Evolutionary conservation across 1,140 invertebrate species (phyloP), one percentile per base, ranked within the genome.

Genomic region (Aphis gossypii): DNA sequence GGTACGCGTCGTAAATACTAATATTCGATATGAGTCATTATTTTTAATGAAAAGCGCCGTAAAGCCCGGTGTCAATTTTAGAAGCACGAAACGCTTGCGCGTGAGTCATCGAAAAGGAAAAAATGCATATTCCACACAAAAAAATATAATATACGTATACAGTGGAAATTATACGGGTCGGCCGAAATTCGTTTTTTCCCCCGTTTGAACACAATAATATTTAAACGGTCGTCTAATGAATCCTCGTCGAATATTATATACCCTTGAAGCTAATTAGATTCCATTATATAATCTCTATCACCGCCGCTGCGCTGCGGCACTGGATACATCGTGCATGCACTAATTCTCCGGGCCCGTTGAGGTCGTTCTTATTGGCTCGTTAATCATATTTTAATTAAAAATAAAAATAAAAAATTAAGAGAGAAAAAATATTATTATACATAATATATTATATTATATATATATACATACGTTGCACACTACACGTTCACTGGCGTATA

Each of bases 341-440:
- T 44, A 44, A 90, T 90, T 90, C 89, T 90, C 54, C 18, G 89
- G 44, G 51, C 51, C 89, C 38, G 89, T 38, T 38, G 88, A 56
- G 54, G 88, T 82, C 90, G 90, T 82, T 35, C 41, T 38, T 82
- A 92, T 68, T 56, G 92, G 76, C 92, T 93, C 92, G 92, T 93
- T 93, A 93, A 93, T 93, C 92, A 93, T 93, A 93, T 93, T 93
- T 93, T 93, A 93, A 93, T 93, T 93, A 93, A 93, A 92, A 92
- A 92, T 54, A 48, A 86, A 68, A 60, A 46, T 9, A 48, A 20
- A 20, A 68, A 44, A 90, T 68, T 54, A 90, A 90, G 88, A 90
- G 38, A 68, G 38, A 68, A 38, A 90, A 44, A 90, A 68, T 68
- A 90, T 41, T 68, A 90, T 41, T 68, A 68, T 88, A 35, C 21